phyloP scores from a whole-genome alignment of 2,888 invertebrate genomes.

The Lymantria dispar region DNA sequence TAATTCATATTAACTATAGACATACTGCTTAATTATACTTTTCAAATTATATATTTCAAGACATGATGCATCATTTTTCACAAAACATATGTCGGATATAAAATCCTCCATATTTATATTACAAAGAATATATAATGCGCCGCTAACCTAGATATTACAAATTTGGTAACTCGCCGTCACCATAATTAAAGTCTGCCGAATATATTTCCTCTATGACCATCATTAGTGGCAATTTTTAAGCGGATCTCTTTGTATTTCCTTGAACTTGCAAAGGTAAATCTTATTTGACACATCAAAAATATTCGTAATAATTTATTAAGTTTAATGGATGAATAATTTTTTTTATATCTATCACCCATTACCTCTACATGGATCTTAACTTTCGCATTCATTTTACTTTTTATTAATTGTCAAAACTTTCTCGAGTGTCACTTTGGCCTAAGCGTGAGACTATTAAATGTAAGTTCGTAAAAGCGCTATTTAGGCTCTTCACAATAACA shows the following conservation, averaged over 20 bases:
- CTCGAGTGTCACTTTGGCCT: neutral
- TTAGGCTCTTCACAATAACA: too few relatives aligned
- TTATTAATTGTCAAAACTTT: constrained; percentile 9
- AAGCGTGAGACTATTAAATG: neutral
- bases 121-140: constrained; percentile 17
- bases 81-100: constrained; percentile 14
- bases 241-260: constrained; percentile 21
- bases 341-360: neutral
- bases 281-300: neutral
- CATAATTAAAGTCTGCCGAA: constrained; percentile 29
- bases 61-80: neutral
- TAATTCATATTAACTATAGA: too few relatives aligned
- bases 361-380: neutral
- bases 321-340: neutral
- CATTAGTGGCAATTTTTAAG: constrained; percentile 25
- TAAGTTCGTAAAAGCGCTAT: too few relatives aligned
- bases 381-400: constrained; percentile 3
- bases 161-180: constrained; percentile 24
- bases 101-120: constrained; percentile 18
- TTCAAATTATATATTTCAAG: too few relatives aligned
- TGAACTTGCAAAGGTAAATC: constrained; percentile 20
- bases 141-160: constrained; percentile 28
- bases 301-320: neutral
- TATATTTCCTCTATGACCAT: constrained; percentile 23
- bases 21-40: too few relatives aligned